Evolutionary conservation across 2,888 invertebrate genomes (phyloP), one percentile per base, ranked within the genome.

Genomic region (Pyrrhia umbra): DNA sequence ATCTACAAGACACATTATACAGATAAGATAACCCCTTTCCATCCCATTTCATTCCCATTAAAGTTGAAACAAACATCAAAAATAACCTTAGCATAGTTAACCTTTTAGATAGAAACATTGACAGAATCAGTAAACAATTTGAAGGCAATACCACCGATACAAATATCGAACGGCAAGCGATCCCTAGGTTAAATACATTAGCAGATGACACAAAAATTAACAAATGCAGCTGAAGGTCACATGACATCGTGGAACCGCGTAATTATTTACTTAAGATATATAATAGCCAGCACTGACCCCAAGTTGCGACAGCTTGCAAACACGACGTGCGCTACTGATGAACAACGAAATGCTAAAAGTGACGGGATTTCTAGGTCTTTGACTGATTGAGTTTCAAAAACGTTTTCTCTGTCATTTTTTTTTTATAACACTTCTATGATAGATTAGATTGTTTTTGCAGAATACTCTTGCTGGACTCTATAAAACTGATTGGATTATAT

Each of bases 201-300:
- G 64, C 66, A 30, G 73, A 59, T 60, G 70, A 79, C 69, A 72
- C 63, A 70, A 69, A 77, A 61, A 66, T 62, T 70, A 60, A 64
- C 62, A 67, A 74, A 74, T 49, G 57, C 16, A 6, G 3, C 30
- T 13, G 65, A 69, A 77, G 80, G 77, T 66, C 59, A 16, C 52
- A 40, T 52, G 43, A 50, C 68, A 59, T 54, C 69, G 57, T 46
- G 45, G 39, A 45, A 39, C 56, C 55, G 47, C 64, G 66, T 63
- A 63, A 77, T 75, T 79, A 77, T 79, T 79, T 79, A 66, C 67
- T 47, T 66, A 77, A 77, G 71, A 77, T 72, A 64, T 70, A 61
- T 61, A 68, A 61, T 64, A 62, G 60, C 39, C 34, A 58, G 57
- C 45, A 47, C 57, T 74, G 70, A 74, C 65, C 61, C 61, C 23